phyloP scores from a whole-genome alignment of 1,140 invertebrate species.

The Homarus americanus region DNA sequence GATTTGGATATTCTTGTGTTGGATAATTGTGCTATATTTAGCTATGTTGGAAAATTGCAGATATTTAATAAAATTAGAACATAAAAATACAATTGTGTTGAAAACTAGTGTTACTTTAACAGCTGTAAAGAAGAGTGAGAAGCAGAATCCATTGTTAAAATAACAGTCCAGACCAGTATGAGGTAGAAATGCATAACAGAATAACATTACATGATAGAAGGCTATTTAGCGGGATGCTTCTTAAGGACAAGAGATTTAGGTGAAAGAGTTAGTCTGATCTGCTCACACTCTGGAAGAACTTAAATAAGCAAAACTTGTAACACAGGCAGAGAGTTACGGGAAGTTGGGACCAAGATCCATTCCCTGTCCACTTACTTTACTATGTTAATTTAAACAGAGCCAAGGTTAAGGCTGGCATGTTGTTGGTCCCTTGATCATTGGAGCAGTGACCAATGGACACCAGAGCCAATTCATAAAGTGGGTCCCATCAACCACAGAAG shows the following conservation, averaged over 20 bases:
- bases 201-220: slow-evolving; percentile 41
- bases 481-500: slow-evolving; percentile 30
- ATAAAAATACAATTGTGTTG: slow-evolving; percentile 41
- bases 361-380: neutral
- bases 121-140: slow-evolving; percentile 55
- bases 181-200: slow-evolving; percentile 24
- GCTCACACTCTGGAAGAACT: slow-evolving; percentile 46
- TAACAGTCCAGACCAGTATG: slow-evolving; percentile 47
- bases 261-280: slow-evolving; percentile 20
- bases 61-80: slow-evolving; percentile 55
- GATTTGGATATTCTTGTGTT: slow-evolving; percentile 46
- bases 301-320: slow-evolving; percentile 36
- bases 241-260: slow-evolving; percentile 4
- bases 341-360: neutral
- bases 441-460: neutral
- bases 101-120: slow-evolving; percentile 51
- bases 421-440: neutral
- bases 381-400: neutral
- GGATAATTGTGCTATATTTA: slow-evolving; percentile 53
- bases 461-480: slow-evolving; percentile 27
- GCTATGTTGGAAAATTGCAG: slow-evolving; percentile 58
- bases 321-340: slow-evolving; percentile 25
- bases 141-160: slow-evolving; percentile 52
- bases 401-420: neutral
- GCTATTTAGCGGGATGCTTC: slow-evolving; percentile 4